Conservation (phyloP, 2,797 vertebrate genomes). For the Tenualosa thibaudeaui region DNA sequence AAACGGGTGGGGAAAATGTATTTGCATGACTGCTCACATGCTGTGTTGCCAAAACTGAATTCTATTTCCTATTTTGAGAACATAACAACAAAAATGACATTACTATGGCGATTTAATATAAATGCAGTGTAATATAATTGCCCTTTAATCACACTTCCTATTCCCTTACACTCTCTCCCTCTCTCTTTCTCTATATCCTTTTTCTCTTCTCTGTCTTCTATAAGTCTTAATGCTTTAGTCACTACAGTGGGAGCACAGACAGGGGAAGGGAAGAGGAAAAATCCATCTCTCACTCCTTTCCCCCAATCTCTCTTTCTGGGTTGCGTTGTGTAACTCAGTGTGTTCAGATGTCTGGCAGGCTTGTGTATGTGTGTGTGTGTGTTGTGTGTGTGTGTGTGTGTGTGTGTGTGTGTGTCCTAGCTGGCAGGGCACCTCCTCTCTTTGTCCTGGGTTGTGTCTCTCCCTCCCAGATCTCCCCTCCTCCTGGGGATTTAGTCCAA, state of each 20-base stretch:
- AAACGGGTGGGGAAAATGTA: too few species aligned
- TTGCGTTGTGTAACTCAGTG: background rate
- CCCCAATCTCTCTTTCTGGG: background rate
- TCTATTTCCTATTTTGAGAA: too few species aligned
- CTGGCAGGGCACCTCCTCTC: background rate
- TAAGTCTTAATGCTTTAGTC: too few species aligned
- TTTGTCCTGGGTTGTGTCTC: constrained; percentile 2
- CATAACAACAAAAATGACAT: too few species aligned
- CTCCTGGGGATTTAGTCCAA: background rate
- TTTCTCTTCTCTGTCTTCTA: too few species aligned
- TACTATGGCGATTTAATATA: too few species aligned
- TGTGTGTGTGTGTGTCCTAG: background rate
- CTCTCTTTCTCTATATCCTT: too few species aligned
- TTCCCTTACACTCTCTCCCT: too few species aligned
- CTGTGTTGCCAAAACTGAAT: background rate
- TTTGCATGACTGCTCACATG: background rate
- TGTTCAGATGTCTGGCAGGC: background rate
- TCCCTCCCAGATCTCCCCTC: background rate
- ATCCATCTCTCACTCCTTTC: constrained; percentile 34
- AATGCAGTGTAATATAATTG: too few species aligned
- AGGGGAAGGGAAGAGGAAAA: background rate
- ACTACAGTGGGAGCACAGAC: background rate
- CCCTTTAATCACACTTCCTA: too few species aligned
- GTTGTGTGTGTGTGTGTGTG: constrained; percentile 25
- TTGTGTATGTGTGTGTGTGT: constrained; percentile 43